These are phyloP conservation scores for Microctonus hyperodae DNA, from an alignment of 2,888 invertebrate species.

Conservation along the genomic window DNA sequence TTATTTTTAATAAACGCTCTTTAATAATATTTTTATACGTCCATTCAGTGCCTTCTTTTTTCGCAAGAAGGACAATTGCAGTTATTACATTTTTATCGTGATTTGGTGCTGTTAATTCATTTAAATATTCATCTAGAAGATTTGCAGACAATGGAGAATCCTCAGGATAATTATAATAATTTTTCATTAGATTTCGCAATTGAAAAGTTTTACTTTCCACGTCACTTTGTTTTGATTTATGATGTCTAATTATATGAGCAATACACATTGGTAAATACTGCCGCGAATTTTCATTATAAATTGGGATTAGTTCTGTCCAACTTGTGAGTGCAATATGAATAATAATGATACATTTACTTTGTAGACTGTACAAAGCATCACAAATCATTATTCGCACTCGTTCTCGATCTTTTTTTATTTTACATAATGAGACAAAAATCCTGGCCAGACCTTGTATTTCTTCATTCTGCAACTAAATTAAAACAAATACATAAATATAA, in stretches of 20 bases:
- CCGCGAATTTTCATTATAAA: slow-evolving; percentile 47
- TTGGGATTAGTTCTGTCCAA: slow-evolving; percentile 64
- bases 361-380: slow-evolving; percentile 63
- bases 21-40: slow-evolving; percentile 57
- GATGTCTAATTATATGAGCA: slow-evolving; percentile 55
- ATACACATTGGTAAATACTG: slow-evolving; percentile 58
- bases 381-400: slow-evolving; percentile 62
- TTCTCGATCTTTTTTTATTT: slow-evolving; percentile 60
- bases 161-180: slow-evolving; percentile 61
- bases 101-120: slow-evolving; percentile 50
- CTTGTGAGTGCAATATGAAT: slow-evolving; percentile 60
- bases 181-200: slow-evolving; percentile 55
- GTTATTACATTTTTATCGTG: slow-evolving; percentile 44
- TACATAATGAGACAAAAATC: slow-evolving; percentile 48
- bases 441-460: slow-evolving; percentile 46
- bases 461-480: not conserved
- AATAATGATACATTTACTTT: slow-evolving; percentile 56
- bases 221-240: slow-evolving; percentile 32
- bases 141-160: slow-evolving; percentile 47
- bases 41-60: slow-evolving; percentile 60
- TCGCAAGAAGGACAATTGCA: slow-evolving; percentile 60
- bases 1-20: slow-evolving; percentile 47
- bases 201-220: slow-evolving; percentile 22
- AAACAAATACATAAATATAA: not conserved
- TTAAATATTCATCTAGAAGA: slow-evolving; percentile 55